Evolutionary conservation across 2,888 invertebrate species (phyloP).

Genomic region (Sesamia inferens): DNA sequence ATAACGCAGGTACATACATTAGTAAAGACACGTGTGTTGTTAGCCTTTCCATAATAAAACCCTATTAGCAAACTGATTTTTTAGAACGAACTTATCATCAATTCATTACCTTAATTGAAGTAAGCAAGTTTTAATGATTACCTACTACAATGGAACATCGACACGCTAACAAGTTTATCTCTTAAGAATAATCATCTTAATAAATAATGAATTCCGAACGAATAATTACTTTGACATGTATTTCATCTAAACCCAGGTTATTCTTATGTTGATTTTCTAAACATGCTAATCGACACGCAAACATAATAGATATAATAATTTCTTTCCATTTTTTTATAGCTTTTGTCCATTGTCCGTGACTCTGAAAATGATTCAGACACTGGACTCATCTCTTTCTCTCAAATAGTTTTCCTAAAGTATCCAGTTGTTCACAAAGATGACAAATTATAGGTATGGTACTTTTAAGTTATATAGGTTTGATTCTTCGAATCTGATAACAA

Average conservation of each 20-base stretch:
- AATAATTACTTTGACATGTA: neutral
- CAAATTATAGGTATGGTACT: neutral
- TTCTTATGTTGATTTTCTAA: neutral
- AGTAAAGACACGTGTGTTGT: neutral
- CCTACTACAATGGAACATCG: neutral
- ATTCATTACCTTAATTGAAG: neutral
- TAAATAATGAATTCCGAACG: neutral
- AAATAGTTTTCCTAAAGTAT: neutral
- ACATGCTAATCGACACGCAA: neutral
- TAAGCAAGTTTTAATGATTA: neutral
- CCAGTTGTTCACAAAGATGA: neutral
- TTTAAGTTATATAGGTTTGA: no score
- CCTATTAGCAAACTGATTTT: neutral
- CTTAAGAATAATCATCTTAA: neutral
- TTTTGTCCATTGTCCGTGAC: neutral
- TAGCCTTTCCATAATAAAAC: neutral
- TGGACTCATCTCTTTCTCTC: neutral
- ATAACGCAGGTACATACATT: neutral
- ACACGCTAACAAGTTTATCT: conserved; percentile 8
- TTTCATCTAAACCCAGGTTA: neutral
- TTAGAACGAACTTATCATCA: neutral
- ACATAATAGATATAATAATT: neutral
- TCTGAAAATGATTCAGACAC: neutral
- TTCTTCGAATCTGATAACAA: no score
- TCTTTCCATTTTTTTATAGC: neutral